Conservation (phyloP, 2,113 vertebrate species). For the Cinclus cinclus region DNA sequence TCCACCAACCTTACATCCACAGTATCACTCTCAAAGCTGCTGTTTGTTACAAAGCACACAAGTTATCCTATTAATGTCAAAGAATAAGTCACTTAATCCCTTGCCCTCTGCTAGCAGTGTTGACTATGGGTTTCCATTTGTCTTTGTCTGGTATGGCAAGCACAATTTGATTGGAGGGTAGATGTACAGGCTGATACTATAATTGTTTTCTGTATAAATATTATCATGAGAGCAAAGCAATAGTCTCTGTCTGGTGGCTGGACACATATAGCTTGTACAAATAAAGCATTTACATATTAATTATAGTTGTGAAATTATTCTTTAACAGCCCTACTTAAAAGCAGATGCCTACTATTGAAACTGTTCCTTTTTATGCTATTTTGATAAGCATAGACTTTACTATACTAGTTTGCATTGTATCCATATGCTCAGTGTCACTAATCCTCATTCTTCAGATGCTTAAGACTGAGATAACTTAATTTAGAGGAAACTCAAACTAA, state of each 20-base stretch:
- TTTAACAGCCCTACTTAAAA: conserved; percentile 5
- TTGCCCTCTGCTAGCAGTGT: conserved; percentile 8
- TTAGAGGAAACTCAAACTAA: neutral
- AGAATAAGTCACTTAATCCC: conserved; percentile 55
- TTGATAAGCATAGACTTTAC: neutral
- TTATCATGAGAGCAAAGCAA: conserved; percentile 6
- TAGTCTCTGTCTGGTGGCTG: neutral
- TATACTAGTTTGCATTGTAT: neutral
- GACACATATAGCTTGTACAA: conserved; percentile 8
- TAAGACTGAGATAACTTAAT: neutral
- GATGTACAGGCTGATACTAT: neutral
- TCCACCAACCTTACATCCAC: neutral
- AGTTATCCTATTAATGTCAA: conserved; percentile 48
- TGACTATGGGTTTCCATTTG: conserved; percentile 10
- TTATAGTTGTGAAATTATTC: conserved; percentile 17
- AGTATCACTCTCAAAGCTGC: neutral
- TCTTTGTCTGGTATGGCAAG: conserved; percentile 28
- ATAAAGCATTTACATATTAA: conserved; percentile 32
- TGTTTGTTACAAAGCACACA: neutral
- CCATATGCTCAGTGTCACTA: neutral
- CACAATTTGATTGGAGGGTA: conserved; percentile 21
- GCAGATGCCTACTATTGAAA: neutral
- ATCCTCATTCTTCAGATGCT: neutral
- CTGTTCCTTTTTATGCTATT: neutral
- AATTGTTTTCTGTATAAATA: conserved; percentile 43